A percentile compares a stretch with the other conserved stretches of the same genome.
phyloP scores from a whole-genome alignment of 2,888 invertebrate species.

The Amphipyra tragopoginis region DNA sequence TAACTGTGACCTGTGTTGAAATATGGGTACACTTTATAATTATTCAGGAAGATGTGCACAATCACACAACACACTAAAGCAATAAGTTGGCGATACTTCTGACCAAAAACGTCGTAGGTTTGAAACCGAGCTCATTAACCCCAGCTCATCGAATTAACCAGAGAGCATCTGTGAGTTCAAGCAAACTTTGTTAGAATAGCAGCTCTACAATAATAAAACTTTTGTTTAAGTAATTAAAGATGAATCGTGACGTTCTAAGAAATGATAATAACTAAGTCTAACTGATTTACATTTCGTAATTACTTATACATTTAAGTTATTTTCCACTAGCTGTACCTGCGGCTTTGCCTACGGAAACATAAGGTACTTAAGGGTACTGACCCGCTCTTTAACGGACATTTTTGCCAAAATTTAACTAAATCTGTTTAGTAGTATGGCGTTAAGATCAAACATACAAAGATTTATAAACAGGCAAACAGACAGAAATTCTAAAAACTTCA shows the following conservation, averaged over 20 bases:
- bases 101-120: background rate
- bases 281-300: constrained; percentile 33
- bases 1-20: background rate
- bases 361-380: no score
- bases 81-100: background rate
- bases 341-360: no score
- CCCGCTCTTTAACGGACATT: no score
- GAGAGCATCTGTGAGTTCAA: background rate
- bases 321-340: no score
- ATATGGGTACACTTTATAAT: no score
- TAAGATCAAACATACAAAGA: no score
- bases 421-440: no score
- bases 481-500: no score
- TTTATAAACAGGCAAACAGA: no score
- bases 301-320: constrained; percentile 18
- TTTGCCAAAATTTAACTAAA: no score
- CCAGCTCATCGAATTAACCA: constrained; percentile 4
- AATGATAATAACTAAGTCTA: constrained; percentile 12
- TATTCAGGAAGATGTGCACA: no score
- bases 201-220: constrained; percentile 4
- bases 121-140: constrained; percentile 7
- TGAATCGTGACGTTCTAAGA: constrained; percentile 6
- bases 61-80: background rate
- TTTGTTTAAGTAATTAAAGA: constrained; percentile 13
- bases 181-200: background rate